Evolutionary conservation across 2,888 invertebrate genomes (phyloP), one percentile per base, ranked within the genome.

Genomic region (Ischnura elegans): DNA sequence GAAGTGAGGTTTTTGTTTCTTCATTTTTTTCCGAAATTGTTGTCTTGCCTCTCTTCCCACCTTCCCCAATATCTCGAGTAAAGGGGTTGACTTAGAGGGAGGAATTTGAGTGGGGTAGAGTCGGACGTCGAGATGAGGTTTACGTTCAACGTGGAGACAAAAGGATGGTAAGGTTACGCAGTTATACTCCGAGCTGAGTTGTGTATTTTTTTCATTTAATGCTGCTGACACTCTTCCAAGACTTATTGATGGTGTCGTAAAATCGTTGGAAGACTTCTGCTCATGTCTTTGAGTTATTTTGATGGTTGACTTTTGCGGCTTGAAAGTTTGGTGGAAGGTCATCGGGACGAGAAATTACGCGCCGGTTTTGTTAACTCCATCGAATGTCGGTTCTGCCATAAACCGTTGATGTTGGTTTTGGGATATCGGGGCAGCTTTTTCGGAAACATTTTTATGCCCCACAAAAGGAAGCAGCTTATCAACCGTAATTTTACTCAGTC

Each of bases 1-100:
- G 13, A 90, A 61, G 61, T 90, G n/a, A n/a, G n/a, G n/a, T 90
- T 90, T 61, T 86, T 6, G 21, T 43, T 90, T 43, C 25, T 51
- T 51, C n/a, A n/a, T n/a, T n/a, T n/a, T n/a, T n/a, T n/a, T n/a
- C n/a, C n/a, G n/a, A n/a, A n/a, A n/a, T n/a, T 76, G 21, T 76
- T 10, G 0, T 0, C 5, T 8, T n/a, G n/a, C 13, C 61, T 36
- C 36, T 36, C 87, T 10, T 21, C 36, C 55, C n/a, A n/a, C n/a
- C n/a, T n/a, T n/a, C n/a, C n/a, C n/a, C n/a, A n/a, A n/a, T 87
- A 36, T 87, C 42, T 36, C 87, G 55, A 51, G 4, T 10, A 6
- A 29, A 47, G 87, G n/a, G 36, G 13, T 55, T 51, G 87, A 47
- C 51, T n/a, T 42, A 55, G 42, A 61, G 87, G 55, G 29, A 36